phyloP scores from a whole-genome alignment of 1,140 invertebrate species.

The Lepidostoma basale region DNA sequence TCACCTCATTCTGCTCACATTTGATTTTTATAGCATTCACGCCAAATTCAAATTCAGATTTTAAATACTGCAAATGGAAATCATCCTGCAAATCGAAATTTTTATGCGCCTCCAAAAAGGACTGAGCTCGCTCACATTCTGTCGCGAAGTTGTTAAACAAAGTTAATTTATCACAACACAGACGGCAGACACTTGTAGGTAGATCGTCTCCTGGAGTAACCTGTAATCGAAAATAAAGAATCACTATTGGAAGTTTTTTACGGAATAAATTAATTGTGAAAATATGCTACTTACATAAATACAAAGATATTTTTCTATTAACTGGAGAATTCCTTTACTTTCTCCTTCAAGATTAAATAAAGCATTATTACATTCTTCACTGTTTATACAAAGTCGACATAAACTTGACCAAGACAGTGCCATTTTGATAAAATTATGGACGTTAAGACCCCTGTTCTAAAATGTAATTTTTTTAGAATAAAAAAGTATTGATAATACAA shows the following conservation, averaged over 20 bases:
- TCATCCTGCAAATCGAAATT: conserved; percentile 15
- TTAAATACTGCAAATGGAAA: conserved; percentile 30
- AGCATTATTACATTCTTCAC: conserved; percentile 15
- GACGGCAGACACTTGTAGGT: conserved; percentile 29
- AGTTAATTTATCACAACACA: conserved; percentile 32
- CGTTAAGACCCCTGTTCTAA: too few species aligned
- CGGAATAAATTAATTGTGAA: not conserved
- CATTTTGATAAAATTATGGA: too few species aligned
- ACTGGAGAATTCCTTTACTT: conserved; percentile 19
- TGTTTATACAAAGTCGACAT: conserved; percentile 33
- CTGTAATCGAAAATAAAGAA: conserved; percentile 9
- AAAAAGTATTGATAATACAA: too few species aligned
- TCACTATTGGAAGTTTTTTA: not conserved
- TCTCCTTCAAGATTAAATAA: conserved; percentile 26
- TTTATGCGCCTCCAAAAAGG: conserved; percentile 17
- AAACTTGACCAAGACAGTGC: conserved; percentile 20
- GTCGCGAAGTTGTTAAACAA: conserved; percentile 29
- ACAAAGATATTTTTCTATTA: conserved; percentile 31
- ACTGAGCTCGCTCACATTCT: conserved; percentile 31
- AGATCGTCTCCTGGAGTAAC: conserved; percentile 21
- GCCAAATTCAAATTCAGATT: conserved; percentile 23
- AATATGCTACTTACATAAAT: conserved; percentile 21
- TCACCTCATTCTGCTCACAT: conserved; percentile 22
- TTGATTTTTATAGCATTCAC: conserved; percentile 30
- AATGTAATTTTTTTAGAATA: too few species aligned